Conservation (phyloP, 2,888 invertebrate genomes). For the Hydrotaea cyrtoneurina region DNA sequence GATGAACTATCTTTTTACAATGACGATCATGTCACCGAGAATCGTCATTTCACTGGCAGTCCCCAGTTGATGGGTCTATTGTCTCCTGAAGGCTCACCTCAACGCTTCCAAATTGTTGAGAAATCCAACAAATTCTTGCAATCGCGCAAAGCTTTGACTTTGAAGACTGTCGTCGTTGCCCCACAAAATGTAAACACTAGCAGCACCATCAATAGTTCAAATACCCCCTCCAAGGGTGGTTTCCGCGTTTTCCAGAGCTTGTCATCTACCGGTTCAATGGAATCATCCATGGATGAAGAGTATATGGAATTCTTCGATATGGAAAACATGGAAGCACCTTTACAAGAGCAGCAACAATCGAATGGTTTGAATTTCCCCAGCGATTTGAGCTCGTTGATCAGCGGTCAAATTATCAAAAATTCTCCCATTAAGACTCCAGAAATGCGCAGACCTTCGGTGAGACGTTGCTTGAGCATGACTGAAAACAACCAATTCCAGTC, state of each 20-base stretch:
- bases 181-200: conserved; percentile 51
- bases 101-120: conserved; percentile 77
- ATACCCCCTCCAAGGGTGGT: conserved; percentile 75
- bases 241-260: conserved; percentile 81
- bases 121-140: conserved; percentile 56
- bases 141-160: conserved; percentile 48
- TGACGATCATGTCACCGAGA: conserved; percentile 70
- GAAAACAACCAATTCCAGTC: conserved; percentile 76
- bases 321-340: conserved; percentile 80
- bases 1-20: conserved; percentile 80
- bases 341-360: conserved; percentile 77
- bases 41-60: conserved; percentile 69
- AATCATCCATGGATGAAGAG: conserved; percentile 84
- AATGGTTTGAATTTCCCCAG: conserved; percentile 81
- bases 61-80: conserved; percentile 76
- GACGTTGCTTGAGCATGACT: conserved; percentile 82
- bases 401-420: conserved; percentile 81
- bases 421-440: conserved; percentile 79
- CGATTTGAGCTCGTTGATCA: conserved; percentile 83
- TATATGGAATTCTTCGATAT: conserved; percentile 84
- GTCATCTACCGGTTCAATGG: conserved; percentile 83
- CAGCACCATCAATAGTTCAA: conserved; percentile 64
- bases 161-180: conserved; percentile 80
- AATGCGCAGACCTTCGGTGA: conserved; percentile 80
- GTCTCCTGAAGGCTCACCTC: conserved; percentile 79